Evolutionary conservation across 1,140 invertebrate species (phyloP).

Genomic region (Lucilia sericata): DNA sequence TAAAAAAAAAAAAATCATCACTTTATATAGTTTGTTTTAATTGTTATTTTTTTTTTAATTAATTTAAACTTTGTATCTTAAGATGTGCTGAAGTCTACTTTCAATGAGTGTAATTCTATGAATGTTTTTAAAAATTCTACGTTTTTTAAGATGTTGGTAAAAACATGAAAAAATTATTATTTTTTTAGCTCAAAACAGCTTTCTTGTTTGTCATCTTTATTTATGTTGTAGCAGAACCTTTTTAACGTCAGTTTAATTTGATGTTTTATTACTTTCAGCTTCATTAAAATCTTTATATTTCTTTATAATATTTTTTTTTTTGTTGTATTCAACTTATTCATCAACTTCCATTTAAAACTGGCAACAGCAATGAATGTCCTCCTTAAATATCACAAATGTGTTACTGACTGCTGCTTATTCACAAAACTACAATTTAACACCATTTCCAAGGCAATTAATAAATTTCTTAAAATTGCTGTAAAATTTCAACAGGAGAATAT

Average conservation of each 20-base stretch:
- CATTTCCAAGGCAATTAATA: no score
- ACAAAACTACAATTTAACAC: no score
- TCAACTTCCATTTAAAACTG: not conserved
- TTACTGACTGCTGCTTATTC: no score
- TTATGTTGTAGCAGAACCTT: not conserved
- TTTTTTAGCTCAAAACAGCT: not conserved
- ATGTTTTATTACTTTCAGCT: conserved; percentile 3
- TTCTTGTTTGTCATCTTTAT: conserved; percentile 5
- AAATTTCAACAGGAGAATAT: no score
- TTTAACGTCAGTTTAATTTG: conserved; percentile 23
- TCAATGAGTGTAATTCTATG: not conserved
- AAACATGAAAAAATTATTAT: not conserved
- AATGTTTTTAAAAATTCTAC: not conserved
- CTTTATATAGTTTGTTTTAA: not conserved
- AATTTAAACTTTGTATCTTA: not conserved
- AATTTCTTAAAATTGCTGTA: no score
- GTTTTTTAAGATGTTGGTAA: not conserved
- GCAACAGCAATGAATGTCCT: no score
- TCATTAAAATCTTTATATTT: not conserved
- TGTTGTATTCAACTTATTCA: not conserved
- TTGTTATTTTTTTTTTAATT: not conserved
- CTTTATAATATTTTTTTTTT: not conserved
- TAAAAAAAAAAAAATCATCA: no score
- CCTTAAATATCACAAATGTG: no score
- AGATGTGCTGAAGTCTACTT: not conserved